Base-by-base conservation (phyloP, 2,113 vertebrate species). In the Microcebus jonahi region DNA sequence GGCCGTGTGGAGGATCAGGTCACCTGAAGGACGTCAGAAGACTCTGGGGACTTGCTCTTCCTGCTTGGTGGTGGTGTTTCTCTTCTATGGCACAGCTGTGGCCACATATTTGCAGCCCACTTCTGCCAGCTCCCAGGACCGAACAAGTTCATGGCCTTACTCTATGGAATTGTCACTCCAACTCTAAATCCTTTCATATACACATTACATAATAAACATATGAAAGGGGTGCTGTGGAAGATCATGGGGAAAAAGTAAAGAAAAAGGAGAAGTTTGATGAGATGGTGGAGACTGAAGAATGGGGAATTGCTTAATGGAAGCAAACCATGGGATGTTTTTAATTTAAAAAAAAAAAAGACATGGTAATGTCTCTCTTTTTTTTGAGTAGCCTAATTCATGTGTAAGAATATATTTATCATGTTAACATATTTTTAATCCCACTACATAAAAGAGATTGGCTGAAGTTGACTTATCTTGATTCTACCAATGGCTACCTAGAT, bases 101-200 rank as follows among this genome's bases (percentile, higher is more conserved):
- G 36, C 39, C 36, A 42, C 15, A 1, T 92, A 89, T 27, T 50
- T 96, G 67, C 61, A 92, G 25, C 77, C 68, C 11, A 4, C 36
- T 2, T 25, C 31, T 0, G 21, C 5, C 6, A 34, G 7, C 4
- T 70, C 79, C 20, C 34, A 21, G 50, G 39, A 89, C 59, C 8
- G 50, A n/a, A 45, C 14, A 70, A 96, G 50, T 61, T 96, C 31
- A 57, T 92, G 57, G 57, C 84, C 15, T 68, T 96, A 18, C 70
- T 84, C 25, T 96, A 93, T 21, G n/a, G 65, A 21, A 48, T 88
- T 29, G 76, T 92, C 21, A 75, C 83, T 1, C 89, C 94, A 23
- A 87, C 67, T 39, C 65, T 95, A 39, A 91, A 95, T 25, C 89
- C 82, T 17, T 73, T 92, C 57, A 82, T 92, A 29, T 83, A 92